A percentile compares a stretch with the other conserved stretches of the same genome.
Evolutionary conservation across 2,888 invertebrate genomes (phyloP).

Genomic region (Nipponacmea schrenckii): DNA sequence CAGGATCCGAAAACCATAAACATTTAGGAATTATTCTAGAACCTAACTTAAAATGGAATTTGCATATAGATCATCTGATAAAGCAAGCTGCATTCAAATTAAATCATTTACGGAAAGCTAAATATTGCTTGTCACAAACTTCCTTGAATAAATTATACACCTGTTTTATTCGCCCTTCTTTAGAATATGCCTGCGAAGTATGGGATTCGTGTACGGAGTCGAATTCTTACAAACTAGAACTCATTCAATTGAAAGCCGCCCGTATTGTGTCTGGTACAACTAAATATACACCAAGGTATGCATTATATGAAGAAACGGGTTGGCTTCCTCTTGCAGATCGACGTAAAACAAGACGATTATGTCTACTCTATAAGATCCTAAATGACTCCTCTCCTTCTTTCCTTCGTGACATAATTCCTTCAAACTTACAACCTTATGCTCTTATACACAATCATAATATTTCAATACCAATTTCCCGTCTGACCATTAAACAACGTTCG

Average conservation of each 20-base stretch:
- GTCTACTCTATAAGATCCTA: neutral
- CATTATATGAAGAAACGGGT: neutral
- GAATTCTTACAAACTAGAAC: neutral
- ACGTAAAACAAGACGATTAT: neutral
- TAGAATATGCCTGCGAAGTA: conserved; percentile 1
- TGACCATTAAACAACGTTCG: neutral
- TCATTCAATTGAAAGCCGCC: neutral
- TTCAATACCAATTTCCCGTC: neutral
- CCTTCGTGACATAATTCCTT: neutral
- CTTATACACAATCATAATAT: neutral
- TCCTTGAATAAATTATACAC: neutral
- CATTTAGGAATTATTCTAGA: neutral
- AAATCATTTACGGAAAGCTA: neutral
- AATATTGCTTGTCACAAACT: neutral
- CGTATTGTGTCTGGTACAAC: neutral
- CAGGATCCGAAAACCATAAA: neutral
- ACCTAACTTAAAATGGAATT: neutral
- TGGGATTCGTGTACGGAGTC: neutral
- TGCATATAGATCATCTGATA: neutral
- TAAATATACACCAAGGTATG: neutral
- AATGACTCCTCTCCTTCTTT: neutral
- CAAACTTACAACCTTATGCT: neutral
- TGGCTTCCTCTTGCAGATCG: neutral
- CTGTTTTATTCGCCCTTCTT: neutral
- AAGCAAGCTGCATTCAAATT: neutral